Evolutionary conservation across 1,140 invertebrate genomes (phyloP), one percentile per base, ranked within the genome.

Genomic region (Aplysia californica): DNA sequence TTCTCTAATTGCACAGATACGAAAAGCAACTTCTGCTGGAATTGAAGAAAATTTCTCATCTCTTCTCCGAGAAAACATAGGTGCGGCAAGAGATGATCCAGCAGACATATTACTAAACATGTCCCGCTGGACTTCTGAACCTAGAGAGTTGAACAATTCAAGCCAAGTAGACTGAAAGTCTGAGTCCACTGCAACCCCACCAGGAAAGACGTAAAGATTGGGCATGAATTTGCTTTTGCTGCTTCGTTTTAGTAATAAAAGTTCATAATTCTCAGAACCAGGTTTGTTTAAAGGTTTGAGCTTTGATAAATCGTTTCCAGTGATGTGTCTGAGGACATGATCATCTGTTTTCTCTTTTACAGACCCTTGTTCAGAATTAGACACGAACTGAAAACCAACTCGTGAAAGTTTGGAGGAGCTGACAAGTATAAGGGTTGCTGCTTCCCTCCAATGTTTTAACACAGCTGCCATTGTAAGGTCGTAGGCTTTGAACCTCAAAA

Each of bases 1-100:
- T 90, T 98, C 96, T 79, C 96, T 90, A 76, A 97, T 94, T 18
- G 96, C 96, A 79, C 94, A 93, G 75, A 98, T 94, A 79, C 96
- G 91, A 72, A 96, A 90, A 3, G 94, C 93, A 56, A 97, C 90
- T 87, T 94, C 94, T 89, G 83, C 82, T 29, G 83, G 83, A 15
- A 87, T 82, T 38, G 66, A 29, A 15, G 80, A 79, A 76, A 81
- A 86, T 59, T 82, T 61, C 33, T 78, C 61, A n/a, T 75, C 81
- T 66, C 84, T 76, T 64, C 44, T 21, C 38, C 86, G 79, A 66
- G 78, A 80, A 64, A 85, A 84, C 83, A 87, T 85, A 0, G 77
- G 79, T 4, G 80, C 26, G 10, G 80, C 83, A 20, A 39, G 10
- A 0, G 79, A 78, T 26, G 59, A 65, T 4, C 77, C 78, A 50